A percentile compares a stretch with the other conserved stretches of the same genome.
Evolutionary conservation across 2,888 invertebrate genomes (phyloP).

Genomic region (Thysanoteuthis rhombus): DNA sequence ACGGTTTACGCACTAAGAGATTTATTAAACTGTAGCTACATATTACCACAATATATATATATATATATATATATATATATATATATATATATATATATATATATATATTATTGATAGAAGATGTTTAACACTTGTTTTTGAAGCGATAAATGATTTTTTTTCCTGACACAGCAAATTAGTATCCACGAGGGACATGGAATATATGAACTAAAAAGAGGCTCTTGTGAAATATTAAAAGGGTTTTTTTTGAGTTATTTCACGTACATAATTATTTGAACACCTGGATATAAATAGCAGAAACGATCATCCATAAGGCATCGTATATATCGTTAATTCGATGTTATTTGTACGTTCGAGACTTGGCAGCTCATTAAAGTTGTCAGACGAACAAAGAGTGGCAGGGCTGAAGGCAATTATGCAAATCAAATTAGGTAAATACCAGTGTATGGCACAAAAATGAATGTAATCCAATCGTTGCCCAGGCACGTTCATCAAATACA

Average conservation of each 20-base stretch:
- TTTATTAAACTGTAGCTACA: too few species aligned
- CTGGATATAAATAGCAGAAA: background rate
- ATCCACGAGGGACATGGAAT: background rate
- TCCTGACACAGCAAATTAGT: background rate
- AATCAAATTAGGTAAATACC: background rate
- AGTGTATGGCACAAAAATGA: background rate
- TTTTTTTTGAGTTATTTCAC: background rate
- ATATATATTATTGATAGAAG: too few species aligned
- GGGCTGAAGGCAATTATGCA: background rate
- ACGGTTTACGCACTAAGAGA: too few species aligned
- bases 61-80: too few species aligned
- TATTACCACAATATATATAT: too few species aligned
- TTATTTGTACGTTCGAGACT: background rate
- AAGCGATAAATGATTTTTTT: too few species aligned
- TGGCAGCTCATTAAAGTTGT: background rate
- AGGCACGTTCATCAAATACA: background rate
- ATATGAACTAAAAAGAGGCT: background rate
- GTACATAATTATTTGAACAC: background rate
- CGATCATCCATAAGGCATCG: background rate
- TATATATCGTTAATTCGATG: background rate
- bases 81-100: background rate
- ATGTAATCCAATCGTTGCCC: background rate
- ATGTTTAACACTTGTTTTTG: too few species aligned
- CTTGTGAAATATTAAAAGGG: background rate
- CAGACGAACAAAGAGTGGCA: background rate